Base-by-base conservation (phyloP, 2,888 invertebrate genomes). In the Scaptomyza polygonia region DNA sequence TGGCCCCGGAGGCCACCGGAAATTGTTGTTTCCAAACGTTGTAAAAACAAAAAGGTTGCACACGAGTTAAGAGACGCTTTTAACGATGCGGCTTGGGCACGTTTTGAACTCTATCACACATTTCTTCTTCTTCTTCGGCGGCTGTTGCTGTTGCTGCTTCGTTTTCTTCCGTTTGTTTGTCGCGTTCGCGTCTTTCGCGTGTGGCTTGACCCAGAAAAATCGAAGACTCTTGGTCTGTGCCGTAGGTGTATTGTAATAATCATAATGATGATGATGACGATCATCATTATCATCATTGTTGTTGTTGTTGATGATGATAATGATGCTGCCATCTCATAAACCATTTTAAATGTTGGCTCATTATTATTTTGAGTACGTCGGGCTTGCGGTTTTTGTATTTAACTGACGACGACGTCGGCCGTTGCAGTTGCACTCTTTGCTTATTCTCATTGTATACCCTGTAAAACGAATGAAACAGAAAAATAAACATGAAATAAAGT, bases 311-410 rank as follows among this genome's bases (percentile, higher is more conserved):
- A 21, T 32, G 70, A 45, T 45, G 56, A 73, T 74, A 18, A 63
- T 66, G 75, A 62, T 27, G 66, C 43, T 62, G 30, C 71, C 75
- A 68, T 61, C 79, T 63, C 82, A 85, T 85, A 85, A 87, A 81
- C 62, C 76, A 79, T 85, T 87, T 85, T 81, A 85, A 87, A 81
- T 81, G 82, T 87, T 81, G 85, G 49, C 82, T 82, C 79, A 82
- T 82, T 82, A 82, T 85, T 78, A 82, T 82, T 82, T 82, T 85
- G 88, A 81, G 85, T 87, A 54, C 79, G 79, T 81, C 56, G 78
- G 78, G 42, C 56, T 73, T 85, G 87, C 86, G 87, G 82, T 85
- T 82, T 79, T 87, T 71, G 67, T 73, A 73, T 81, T 84, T 87
- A 81, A 21, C 21, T 25, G 25, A 3, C 29, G 61, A 51, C 48